A percentile compares a stretch with the other conserved stretches of the same genome.
These are phyloP conservation scores for Drosophila prostipennis DNA, from an alignment of 2,888 invertebrate species.

Conservation along the genomic window DNA sequence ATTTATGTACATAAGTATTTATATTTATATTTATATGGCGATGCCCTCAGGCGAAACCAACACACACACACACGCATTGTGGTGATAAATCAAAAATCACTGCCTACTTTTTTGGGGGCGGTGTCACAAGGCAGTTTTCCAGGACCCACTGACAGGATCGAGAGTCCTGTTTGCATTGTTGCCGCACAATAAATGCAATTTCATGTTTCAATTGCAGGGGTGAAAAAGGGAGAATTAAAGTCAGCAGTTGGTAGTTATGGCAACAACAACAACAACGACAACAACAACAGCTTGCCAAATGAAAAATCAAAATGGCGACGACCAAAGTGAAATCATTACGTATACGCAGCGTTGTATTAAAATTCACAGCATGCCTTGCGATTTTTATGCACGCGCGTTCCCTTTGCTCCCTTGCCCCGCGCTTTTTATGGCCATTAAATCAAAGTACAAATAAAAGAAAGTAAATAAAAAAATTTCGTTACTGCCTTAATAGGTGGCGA, in stretches of 20 bases:
- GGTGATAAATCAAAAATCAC: constrained; percentile 67
- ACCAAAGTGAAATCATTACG: constrained; percentile 61
- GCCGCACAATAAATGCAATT: constrained; percentile 54
- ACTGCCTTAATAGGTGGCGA: constrained; percentile 45
- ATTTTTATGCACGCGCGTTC: constrained; percentile 54
- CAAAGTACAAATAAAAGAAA: constrained; percentile 75
- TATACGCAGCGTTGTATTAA: constrained; percentile 70
- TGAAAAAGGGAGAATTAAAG: constrained; percentile 34
- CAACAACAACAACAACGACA: constrained; percentile 11
- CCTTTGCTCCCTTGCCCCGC: constrained; percentile 37
- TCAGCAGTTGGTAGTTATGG: constrained; percentile 31
- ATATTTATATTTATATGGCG: constrained; percentile 16
- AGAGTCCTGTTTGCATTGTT: constrained; percentile 48
- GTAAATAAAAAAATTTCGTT: constrained; percentile 68
- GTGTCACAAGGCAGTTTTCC: constrained; percentile 38
- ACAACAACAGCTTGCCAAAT: constrained; percentile 17
- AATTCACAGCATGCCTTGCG: constrained; percentile 70
- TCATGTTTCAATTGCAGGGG: constrained; percentile 60
- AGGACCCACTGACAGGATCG: constrained; percentile 16
- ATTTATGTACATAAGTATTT: constrained; percentile 66
- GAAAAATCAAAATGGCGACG: constrained; percentile 51
- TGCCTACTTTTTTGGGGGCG: constrained; percentile 66
- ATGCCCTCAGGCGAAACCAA: constrained; percentile 2
- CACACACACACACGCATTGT: constrained; percentile 3
- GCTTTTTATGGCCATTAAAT: constrained; percentile 72